Conservation (phyloP, 2,113 vertebrate genomes). For the Tachysurus vachellii region DNA sequence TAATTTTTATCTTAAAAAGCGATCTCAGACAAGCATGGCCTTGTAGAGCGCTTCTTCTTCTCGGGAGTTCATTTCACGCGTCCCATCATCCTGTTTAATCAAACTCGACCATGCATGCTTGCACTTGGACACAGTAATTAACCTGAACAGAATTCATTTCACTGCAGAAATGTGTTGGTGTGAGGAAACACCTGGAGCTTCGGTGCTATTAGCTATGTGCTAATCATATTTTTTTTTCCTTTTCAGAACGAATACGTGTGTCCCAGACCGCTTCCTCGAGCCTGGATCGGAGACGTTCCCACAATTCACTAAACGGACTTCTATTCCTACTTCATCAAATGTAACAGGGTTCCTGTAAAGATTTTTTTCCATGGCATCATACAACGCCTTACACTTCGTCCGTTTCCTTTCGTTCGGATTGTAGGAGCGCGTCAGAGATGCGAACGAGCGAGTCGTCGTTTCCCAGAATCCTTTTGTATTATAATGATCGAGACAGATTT, state of each 20-base stretch:
- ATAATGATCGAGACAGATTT: background rate
- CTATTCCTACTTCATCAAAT: slow-evolving; percentile 1
- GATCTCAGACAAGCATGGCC: slow-evolving; percentile 4
- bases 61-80: background rate
- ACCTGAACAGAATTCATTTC: slow-evolving; percentile 47
- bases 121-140: slow-evolving; percentile 61
- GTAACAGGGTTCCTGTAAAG: slow-evolving; percentile 35
- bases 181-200: slow-evolving; percentile 46
- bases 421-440: background rate
- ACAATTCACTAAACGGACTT: slow-evolving; percentile 68
- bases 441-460: background rate
- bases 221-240: slow-evolving; percentile 34
- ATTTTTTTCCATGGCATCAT: background rate
- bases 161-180: slow-evolving; percentile 18
- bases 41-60: background rate
- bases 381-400: background rate
- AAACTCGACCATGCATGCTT: slow-evolving; percentile 11
- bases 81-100: slow-evolving; percentile 16
- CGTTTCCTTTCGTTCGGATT: background rate
- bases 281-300: slow-evolving; percentile 74
- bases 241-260: slow-evolving; percentile 75
- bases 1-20: slow-evolving; percentile 53
- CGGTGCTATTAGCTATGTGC: too few species aligned
- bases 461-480: slow-evolving; percentile 27
- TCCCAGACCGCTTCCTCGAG: slow-evolving; percentile 74